Evolutionary conservation across 1,140 invertebrate species (phyloP).

Genomic region (Ostrea denselamellosa): DNA sequence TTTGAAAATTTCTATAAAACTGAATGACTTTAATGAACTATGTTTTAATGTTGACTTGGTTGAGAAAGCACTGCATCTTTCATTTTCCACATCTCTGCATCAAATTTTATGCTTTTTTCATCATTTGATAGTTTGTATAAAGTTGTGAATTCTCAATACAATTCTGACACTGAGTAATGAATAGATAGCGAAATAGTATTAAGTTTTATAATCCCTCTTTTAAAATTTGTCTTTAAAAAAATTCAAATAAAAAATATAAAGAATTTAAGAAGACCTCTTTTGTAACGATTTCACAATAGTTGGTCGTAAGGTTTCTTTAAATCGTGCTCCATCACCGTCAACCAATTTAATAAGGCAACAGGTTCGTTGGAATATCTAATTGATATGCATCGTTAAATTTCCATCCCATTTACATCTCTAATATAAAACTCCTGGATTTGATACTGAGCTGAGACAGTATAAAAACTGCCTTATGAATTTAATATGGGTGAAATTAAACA

Average conservation of each 20-base stretch:
- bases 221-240: slow-evolving; percentile 25
- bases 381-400: slow-evolving; percentile 30
- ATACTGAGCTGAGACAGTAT: slow-evolving; percentile 19
- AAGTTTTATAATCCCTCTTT: slow-evolving; percentile 38
- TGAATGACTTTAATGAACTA: slow-evolving; percentile 19
- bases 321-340: slow-evolving; percentile 3
- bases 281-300: slow-evolving; percentile 31
- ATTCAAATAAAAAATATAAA: slow-evolving; percentile 10
- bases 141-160: slow-evolving; percentile 36
- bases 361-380: slow-evolving; percentile 33
- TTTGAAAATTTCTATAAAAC: background rate
- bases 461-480: slow-evolving; percentile 27
- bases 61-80: background rate
- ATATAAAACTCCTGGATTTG: slow-evolving; percentile 14
- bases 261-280: slow-evolving; percentile 13
- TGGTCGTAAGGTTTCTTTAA: background rate
- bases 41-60: background rate
- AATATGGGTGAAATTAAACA: slow-evolving; percentile 17
- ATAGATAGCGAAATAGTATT: slow-evolving; percentile 24
- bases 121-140: slow-evolving; percentile 26
- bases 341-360: slow-evolving; percentile 8
- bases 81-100: background rate
- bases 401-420: slow-evolving; percentile 35
- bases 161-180: slow-evolving; percentile 22
- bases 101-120: slow-evolving; percentile 19